These are phyloP conservation scores for Hemiscyllium ocellatum DNA, from an alignment of 2,113 vertebrate genomes.

Conservation along the genomic window DNA sequence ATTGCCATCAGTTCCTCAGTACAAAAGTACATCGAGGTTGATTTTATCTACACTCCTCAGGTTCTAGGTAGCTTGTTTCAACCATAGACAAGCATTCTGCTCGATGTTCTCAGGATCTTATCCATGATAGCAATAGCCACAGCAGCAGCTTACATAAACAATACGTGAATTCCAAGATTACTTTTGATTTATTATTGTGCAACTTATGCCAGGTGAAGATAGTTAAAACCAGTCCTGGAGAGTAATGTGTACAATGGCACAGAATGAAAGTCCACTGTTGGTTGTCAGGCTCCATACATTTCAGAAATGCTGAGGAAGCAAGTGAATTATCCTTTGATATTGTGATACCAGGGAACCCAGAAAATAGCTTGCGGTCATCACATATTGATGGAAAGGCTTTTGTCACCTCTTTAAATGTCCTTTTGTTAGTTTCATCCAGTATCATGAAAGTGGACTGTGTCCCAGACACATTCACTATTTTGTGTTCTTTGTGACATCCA, in stretches of 20 bases:
- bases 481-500: neutral
- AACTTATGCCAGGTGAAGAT: neutral
- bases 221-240: neutral
- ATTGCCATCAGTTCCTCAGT: no score
- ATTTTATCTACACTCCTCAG: no score
- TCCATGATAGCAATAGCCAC: neutral
- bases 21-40: no score
- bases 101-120: neutral
- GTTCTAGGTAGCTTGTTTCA: neutral
- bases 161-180: neutral
- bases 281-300: neutral
- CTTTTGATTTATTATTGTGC: neutral
- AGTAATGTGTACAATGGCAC: neutral
- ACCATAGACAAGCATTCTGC: neutral
- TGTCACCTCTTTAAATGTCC: neutral
- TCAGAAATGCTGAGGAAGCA: neutral
- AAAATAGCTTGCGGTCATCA: neutral
- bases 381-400: neutral
- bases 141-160: neutral
- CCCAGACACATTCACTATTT: neutral
- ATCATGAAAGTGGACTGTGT: neutral
- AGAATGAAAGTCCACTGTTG: neutral
- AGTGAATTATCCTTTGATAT: neutral
- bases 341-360: neutral
- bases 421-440: neutral